Evolutionary conservation across 2,113 vertebrate species (phyloP), one percentile per base, ranked within the genome.

Genomic region (Ammodytes marinus): DNA sequence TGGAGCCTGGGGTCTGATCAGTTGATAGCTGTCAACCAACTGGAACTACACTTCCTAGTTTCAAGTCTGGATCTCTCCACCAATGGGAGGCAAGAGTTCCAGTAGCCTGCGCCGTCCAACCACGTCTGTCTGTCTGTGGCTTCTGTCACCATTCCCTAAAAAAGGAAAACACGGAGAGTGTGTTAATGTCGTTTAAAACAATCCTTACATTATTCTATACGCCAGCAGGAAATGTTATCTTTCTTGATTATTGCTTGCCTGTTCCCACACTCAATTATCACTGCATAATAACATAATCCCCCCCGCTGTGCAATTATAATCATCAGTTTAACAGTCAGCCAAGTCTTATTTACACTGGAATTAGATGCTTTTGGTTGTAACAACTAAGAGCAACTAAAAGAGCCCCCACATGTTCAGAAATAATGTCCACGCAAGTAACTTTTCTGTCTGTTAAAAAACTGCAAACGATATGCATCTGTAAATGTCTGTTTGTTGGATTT

Each of bases 71-170:
- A 89, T 90, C 79, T 90, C 61, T 90, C 67, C 50, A 55, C 50
- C 81, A 59, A 71, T 45, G 61, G 83, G 84, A 90, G 80, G 83
- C 86, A 88, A 86, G 61, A 19, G 65, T 79, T 75, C 73, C 54
- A 39, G 83, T 55, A 76, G 88, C 64, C 88, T 78, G 71, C 47
- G 63, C 80, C 57, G 77, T 89, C 77, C 83, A 83, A 91, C 89
- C 91, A 77, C 61, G 88, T 91, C 79, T 52, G 84, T 88, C 64
- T 82, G 85, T 81, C 86, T 79, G 59, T 81, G 79, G 89, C 86
- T 82, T 77, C 70, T 90, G 77, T 93, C 88, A 94, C 86, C 93
- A 92, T 95, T 95, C 92, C 93, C 95, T 95, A n/a, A 8, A 27
- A 27, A 27, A 65, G 46, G 47, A 7, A 74, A 19, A 74, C 15